These are phyloP conservation scores for Drosophila silvestris DNA, from an alignment of 2,888 invertebrate genomes.

Conservation along the genomic window DNA sequence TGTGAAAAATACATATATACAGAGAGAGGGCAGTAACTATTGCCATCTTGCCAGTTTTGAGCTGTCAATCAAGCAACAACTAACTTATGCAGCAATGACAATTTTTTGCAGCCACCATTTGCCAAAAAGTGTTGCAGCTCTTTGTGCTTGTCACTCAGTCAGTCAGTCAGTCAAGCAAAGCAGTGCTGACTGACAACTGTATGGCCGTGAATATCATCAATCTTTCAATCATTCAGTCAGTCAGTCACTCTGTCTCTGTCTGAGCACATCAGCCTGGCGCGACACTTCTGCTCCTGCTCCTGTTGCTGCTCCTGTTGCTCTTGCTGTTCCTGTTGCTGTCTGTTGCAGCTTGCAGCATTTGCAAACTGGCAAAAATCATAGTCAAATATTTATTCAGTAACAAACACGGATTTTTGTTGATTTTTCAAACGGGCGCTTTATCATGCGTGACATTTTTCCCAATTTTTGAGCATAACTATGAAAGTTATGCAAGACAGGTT, in stretches of 20 bases:
- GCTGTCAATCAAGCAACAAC: conserved; percentile 39
- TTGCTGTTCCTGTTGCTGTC: conserved; percentile 14
- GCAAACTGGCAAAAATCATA: conserved; percentile 19
- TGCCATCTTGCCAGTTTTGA: background rate
- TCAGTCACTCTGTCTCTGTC: conserved; percentile 3
- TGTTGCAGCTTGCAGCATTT: conserved; percentile 24
- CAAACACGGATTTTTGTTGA: conserved; percentile 44
- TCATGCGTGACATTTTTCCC: conserved; percentile 45
- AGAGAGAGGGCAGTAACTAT: background rate
- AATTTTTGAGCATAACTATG: conserved; percentile 5
- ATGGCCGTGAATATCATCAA: conserved; percentile 25
- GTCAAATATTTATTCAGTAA: conserved; percentile 67
- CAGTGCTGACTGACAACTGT: conserved; percentile 34
- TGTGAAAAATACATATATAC: background rate
- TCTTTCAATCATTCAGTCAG: conserved; percentile 30
- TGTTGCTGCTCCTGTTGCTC: conserved; percentile 34
- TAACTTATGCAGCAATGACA: conserved; percentile 45
- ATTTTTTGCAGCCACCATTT: conserved; percentile 45
- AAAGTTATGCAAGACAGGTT: background rate
- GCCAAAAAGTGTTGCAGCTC: conserved; percentile 21
- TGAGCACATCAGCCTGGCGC: conserved; percentile 18
- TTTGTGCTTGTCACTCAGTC: conserved; percentile 47
- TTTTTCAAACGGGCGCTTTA: conserved; percentile 22
- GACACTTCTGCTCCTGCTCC: conserved; percentile 42
- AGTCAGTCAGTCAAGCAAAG: conserved; percentile 26